These are phyloP conservation scores for Apoda limacodes DNA, from an alignment of 2,888 invertebrate species.

Conservation along the genomic window DNA sequence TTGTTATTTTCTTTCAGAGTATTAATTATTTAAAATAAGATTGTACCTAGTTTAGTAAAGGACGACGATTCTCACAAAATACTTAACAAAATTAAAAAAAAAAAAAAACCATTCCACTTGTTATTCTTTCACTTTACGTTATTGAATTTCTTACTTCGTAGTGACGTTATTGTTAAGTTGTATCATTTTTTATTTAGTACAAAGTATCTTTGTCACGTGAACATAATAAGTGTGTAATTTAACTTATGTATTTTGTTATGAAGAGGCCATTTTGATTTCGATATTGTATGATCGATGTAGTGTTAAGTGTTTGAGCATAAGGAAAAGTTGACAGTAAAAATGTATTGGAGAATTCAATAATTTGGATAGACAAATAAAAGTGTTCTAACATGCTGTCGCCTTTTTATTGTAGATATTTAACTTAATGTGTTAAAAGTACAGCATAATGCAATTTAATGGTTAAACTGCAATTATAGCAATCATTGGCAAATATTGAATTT, in stretches of 20 bases:
- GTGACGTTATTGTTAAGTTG: conserved; percentile 35
- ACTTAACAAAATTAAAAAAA: conserved; percentile 21
- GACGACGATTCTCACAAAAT: conserved; percentile 38
- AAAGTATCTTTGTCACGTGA: conserved; percentile 46
- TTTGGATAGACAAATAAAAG: conserved; percentile 62
- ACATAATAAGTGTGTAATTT: conserved; percentile 30
- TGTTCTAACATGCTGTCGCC: too few species aligned
- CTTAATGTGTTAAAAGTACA: too few species aligned
- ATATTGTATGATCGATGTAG: conserved; percentile 45
- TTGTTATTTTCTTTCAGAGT: conserved; percentile 50
- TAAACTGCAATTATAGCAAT: too few species aligned
- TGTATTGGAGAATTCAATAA: conserved; percentile 50
- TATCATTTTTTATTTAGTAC: conserved; percentile 47
- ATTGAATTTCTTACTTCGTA: neutral
- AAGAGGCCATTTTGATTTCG: conserved; percentile 60
- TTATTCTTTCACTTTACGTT: conserved; percentile 47
- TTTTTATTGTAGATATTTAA: too few species aligned
- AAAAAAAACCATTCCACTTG: conserved; percentile 52
- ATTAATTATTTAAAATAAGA: conserved; percentile 37
- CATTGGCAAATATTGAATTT: too few species aligned
- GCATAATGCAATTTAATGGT: too few species aligned
- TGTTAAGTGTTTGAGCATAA: conserved; percentile 40
- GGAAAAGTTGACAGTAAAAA: conserved; percentile 36
- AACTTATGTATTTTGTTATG: conserved; percentile 45
- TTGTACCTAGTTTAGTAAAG: conserved; percentile 33